Conservation (phyloP, 2,888 invertebrate species). For the Erpobdella octoculata region DNA sequence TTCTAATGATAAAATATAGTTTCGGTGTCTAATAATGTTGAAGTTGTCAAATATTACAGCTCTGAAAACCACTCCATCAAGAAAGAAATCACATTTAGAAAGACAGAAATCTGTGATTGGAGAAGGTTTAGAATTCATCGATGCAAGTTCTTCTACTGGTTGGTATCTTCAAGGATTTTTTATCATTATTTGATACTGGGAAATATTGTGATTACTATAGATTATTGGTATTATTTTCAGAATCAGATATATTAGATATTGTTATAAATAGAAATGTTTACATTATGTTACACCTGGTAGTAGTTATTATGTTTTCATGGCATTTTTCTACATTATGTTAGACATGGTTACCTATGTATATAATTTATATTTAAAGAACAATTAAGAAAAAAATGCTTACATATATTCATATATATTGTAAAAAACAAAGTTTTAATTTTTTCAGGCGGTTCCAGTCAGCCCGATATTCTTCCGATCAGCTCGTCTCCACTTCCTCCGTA, state of each 20-base stretch:
- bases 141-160: neutral
- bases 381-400: no score
- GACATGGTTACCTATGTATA: no score
- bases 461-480: neutral
- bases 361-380: no score
- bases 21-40: neutral
- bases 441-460: neutral
- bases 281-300: no score
- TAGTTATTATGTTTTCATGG: no score
- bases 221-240: no score
- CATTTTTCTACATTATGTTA: no score
- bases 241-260: no score
- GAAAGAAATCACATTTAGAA: slow-evolving; percentile 61
- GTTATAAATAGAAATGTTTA: no score
- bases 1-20: neutral
- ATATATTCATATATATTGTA: neutral
- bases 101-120: slow-evolving; percentile 29
- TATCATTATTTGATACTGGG: no score
- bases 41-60: slow-evolving; percentile 56
- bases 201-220: no score
- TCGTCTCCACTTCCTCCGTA: slow-evolving; percentile 19
- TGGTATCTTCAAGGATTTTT: neutral
- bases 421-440: neutral
- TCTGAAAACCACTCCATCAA: slow-evolving; percentile 89
- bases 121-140: slow-evolving; percentile 21